Conservation (phyloP, 1,140 invertebrate genomes). For the Ephestia elutella region DNA sequence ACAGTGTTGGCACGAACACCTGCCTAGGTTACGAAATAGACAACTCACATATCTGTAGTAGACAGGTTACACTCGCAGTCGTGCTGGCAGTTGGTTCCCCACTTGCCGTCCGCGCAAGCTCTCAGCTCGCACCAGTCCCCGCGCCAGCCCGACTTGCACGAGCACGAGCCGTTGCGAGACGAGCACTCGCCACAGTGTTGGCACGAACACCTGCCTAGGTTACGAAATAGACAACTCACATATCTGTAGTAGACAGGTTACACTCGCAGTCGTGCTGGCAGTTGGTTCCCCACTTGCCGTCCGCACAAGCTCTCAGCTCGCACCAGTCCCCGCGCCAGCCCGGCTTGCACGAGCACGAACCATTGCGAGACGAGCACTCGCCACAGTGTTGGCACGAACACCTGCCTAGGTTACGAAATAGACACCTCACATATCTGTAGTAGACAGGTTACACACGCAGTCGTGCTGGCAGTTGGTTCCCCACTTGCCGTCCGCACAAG, state of each 20-base stretch:
- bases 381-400: constrained; percentile 88
- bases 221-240: constrained; percentile 50
- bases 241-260: constrained; percentile 80
- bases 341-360: constrained; percentile 81
- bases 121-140: constrained; percentile 82
- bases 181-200: constrained; percentile 85
- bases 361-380: constrained; percentile 80
- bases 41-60: constrained; percentile 80
- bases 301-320: constrained; percentile 78
- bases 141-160: constrained; percentile 84
- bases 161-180: constrained; percentile 80
- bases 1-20: constrained; percentile 86
- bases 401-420: constrained; percentile 47
- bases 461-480: no score
- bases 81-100: constrained; percentile 82
- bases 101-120: constrained; percentile 79
- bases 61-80: constrained; percentile 83
- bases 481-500: no score
- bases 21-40: constrained; percentile 39
- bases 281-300: constrained; percentile 79
- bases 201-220: constrained; percentile 81
- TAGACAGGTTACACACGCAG: constrained; percentile 83
- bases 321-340: constrained; percentile 87
- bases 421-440: constrained; percentile 78
- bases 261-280: constrained; percentile 87